Evolutionary conservation across 2,888 invertebrate genomes (phyloP).

Genomic region (Napeogenes inachia): DNA sequence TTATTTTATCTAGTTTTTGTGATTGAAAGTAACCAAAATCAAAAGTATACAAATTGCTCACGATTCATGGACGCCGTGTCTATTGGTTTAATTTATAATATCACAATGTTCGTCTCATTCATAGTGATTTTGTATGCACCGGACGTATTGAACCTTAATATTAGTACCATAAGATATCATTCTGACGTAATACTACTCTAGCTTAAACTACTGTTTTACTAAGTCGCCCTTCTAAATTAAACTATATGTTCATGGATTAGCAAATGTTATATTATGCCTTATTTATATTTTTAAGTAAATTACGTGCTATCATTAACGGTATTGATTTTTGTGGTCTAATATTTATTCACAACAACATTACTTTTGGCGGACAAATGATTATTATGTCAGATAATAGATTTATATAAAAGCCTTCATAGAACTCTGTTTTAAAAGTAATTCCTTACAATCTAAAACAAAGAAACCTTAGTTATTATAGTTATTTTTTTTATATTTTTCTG

Average conservation of each 20-base stretch:
- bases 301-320: constrained; percentile 8
- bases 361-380: constrained; percentile 32
- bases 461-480: constrained; percentile 40
- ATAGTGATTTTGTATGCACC: constrained; percentile 3
- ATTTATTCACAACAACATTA: constrained; percentile 14
- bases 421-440: constrained; percentile 35
- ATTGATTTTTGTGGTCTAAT: not conserved
- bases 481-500: constrained; percentile 41
- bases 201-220: constrained; percentile 3
- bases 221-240: not conserved
- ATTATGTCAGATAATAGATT: constrained; percentile 28
- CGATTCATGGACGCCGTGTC: constrained; percentile 1
- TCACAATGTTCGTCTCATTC: constrained; percentile 2
- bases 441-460: constrained; percentile 35
- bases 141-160: constrained; percentile 5
- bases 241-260: not conserved
- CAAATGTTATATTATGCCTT: not conserved
- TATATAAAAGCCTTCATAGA: constrained; percentile 11
- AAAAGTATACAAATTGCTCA: not conserved
- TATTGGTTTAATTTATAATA: constrained; percentile 5
- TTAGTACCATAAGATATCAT: constrained; percentile 5
- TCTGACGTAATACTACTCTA: not conserved
- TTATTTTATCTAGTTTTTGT: not conserved
- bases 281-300: constrained; percentile 2
- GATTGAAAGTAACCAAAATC: constrained; percentile 1